Evolutionary conservation across 2,113 vertebrate genomes (phyloP), one percentile per base, ranked within the genome.

Genomic region (Recurvirostra avosetta): DNA sequence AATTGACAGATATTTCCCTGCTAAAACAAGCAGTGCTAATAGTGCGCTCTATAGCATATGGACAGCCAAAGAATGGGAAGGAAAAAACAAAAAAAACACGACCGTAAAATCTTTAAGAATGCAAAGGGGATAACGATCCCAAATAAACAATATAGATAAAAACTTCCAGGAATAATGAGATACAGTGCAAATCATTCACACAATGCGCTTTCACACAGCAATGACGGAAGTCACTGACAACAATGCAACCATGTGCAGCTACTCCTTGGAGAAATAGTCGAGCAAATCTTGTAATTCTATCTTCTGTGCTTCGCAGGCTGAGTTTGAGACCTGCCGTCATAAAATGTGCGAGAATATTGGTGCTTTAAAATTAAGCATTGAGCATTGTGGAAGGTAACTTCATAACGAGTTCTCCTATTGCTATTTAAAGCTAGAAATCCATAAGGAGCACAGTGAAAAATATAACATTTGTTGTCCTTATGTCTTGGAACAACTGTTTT

Each of bases 391-490:
- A 82, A 90, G 85, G 92, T 82, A 96, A 96, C 92, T 94, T 91
- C 68, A 89, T 50, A 75, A 92, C 56, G 84, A 75, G 85, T 96
- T 93, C 11, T 49, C 70, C 80, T 88, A 90, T 85, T 79, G 90
- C 95, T 91, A 94, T 96, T 97, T 98, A 95, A 97, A 97, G 52
- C 88, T 86, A 97, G 94, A 96, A 96, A 97, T 92, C 93, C 97
- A 96, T 92, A 80, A 85, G 92, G 59, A 97, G 50, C 32, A 66
- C 56, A 52, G 79, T 59, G 79, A 83, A 95, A 92, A 96, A 98
- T 83, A 78, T 36, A 82, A 76, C 77, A 71, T 95, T 95, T 87
- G 66, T 84, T 96, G 74, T 92, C 91, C 91, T 90, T 94, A 86
- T 81, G 90, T 86, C 89, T 93, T 86, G 67, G 59, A 94, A 96